These are phyloP conservation scores for Stictonetta naevosa DNA, from an alignment of 2,113 vertebrate species.

Conservation along the genomic window DNA sequence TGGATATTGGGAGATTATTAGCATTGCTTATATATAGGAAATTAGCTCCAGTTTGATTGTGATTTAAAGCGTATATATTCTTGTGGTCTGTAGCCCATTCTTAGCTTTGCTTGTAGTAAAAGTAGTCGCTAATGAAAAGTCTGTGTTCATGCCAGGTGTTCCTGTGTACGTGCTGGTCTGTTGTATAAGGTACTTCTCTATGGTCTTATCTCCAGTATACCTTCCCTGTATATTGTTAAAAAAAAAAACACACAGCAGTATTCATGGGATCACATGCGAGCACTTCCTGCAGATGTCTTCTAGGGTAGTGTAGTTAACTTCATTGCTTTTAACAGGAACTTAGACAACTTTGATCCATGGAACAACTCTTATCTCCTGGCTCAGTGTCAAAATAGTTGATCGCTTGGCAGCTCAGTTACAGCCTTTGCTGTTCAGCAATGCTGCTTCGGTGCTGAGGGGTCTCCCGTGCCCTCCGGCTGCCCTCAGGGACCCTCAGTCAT, in stretches of 20 bases:
- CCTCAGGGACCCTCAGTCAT: not conserved
- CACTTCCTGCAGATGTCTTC: not conserved
- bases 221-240: not conserved
- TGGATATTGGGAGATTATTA: not conserved
- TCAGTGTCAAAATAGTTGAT: not conserved
- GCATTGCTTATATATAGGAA: not conserved
- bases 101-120: not conserved
- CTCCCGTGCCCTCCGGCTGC: not conserved
- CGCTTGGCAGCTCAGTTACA: fast-evolving
- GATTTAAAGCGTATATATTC: not conserved
- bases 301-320: not conserved
- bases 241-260: not conserved
- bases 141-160: not conserved
- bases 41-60: not conserved
- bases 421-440: not conserved
- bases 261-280: not conserved
- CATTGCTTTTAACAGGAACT: not conserved
- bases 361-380: not conserved
- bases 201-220: not conserved
- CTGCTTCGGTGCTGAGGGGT: not conserved
- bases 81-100: not conserved
- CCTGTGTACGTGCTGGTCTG: fast-evolving
- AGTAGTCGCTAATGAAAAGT: not conserved
- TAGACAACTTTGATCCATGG: not conserved
- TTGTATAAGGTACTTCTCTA: not conserved